Conservation (phyloP, 2,888 invertebrate species). For the Idaea aversata region DNA sequence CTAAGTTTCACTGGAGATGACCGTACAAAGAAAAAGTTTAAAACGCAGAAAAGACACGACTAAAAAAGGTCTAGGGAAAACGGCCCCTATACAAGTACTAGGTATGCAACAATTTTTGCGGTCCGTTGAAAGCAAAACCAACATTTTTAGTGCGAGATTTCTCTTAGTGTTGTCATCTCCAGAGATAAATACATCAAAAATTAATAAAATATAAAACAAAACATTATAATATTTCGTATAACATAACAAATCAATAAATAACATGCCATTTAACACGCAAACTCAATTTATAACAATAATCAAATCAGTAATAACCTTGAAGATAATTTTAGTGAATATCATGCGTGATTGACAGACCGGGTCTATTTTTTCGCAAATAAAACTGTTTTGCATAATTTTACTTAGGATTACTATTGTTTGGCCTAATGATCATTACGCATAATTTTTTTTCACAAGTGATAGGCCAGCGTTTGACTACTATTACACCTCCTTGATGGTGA, state of each 20-base stretch:
- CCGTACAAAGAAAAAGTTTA: too few species aligned
- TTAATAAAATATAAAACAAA: not conserved
- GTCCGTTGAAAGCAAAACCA: too few species aligned
- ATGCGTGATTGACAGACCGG: not conserved
- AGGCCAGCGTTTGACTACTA: too few species aligned
- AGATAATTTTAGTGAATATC: not conserved
- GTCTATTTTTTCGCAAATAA: not conserved
- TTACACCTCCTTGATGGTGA: too few species aligned
- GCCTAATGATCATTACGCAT: not conserved
- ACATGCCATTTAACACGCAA: slow-evolving; percentile 21
- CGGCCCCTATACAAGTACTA: too few species aligned
- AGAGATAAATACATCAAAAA: not conserved
- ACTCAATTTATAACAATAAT: slow-evolving; percentile 2
- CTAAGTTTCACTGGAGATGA: too few species aligned
- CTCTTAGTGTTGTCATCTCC: too few species aligned
- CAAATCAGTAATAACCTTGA: not conserved
- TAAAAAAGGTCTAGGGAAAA: too few species aligned
- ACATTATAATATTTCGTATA: not conserved
- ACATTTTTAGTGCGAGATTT: too few species aligned
- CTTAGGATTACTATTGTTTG: not conserved
- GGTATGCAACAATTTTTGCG: too few species aligned
- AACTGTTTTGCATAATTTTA: not conserved
- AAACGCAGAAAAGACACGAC: too few species aligned
- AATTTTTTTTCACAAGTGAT: not conserved
- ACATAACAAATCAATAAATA: slow-evolving; percentile 13